Conservation (phyloP, 2,113 vertebrate species). For the Entelurus aequoreus region DNA sequence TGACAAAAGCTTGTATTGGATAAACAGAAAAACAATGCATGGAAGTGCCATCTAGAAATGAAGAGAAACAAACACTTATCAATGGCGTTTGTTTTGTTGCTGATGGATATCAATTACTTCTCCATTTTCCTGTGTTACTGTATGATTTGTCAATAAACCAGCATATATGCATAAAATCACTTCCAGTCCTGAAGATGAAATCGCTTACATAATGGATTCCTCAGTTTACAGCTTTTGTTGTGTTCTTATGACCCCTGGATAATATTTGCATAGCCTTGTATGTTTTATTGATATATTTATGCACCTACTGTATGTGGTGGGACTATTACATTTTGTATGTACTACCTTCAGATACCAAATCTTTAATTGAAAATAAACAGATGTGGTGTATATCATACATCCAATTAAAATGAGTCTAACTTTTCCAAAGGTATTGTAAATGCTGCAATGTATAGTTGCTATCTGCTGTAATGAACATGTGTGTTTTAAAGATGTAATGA, state of each 20-base stretch:
- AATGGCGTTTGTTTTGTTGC: constrained; percentile 7
- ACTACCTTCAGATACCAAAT: no score
- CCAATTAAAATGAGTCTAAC: no score
- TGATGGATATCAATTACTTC: constrained; percentile 66
- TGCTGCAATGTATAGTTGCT: no score
- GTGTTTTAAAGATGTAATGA: no score
- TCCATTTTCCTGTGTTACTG: constrained; percentile 56
- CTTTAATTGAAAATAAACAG: no score
- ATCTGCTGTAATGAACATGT: no score
- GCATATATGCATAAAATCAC: constrained; percentile 41
- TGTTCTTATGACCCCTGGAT: constrained; percentile 64
- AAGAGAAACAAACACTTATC: constrained; percentile 22
- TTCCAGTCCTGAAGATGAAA: constrained; percentile 44
- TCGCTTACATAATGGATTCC: constrained; percentile 71
- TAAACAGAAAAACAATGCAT: neutral
- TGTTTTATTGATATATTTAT: constrained; percentile 57
- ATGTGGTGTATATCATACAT: no score
- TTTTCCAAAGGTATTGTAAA: no score
- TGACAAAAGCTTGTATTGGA: neutral
- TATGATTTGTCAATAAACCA: constrained; percentile 61
- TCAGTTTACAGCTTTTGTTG: constrained; percentile 61
- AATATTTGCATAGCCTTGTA: constrained; percentile 69
- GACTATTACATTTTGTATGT: no score
- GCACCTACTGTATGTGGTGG: no score
- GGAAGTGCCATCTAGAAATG: constrained; percentile 6